Evolutionary conservation across 1,140 invertebrate genomes (phyloP).

Genomic region (Listronotus bonariensis): DNA sequence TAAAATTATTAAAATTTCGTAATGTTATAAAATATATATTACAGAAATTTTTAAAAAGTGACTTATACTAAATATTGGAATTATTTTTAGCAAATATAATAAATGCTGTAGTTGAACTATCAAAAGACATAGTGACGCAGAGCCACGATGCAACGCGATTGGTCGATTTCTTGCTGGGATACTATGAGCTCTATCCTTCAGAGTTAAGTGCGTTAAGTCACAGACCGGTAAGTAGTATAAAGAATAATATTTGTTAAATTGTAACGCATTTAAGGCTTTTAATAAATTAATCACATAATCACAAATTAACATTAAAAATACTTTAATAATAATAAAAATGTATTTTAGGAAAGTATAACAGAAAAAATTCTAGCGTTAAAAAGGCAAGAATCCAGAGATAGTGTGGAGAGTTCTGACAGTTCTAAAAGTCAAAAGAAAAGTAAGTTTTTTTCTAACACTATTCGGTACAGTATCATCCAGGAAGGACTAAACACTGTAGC

Average conservation of each 20-base stretch:
- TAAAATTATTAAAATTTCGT: no score
- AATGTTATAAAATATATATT: no score
- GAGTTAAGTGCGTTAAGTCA: constrained; percentile 29
- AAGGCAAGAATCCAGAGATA: constrained; percentile 37
- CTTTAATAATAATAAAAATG: not conserved
- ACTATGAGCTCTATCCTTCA: constrained; percentile 38
- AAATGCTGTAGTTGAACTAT: constrained; percentile 7
- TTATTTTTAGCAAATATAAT: not conserved
- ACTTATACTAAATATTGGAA: no score
- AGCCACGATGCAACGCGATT: constrained; percentile 40
- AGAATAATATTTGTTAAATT: no score
- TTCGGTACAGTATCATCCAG: no score
- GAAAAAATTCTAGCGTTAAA: constrained; percentile 15
- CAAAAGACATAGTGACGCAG: constrained; percentile 42
- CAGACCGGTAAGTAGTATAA: constrained; percentile 18
- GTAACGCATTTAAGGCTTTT: not conserved
- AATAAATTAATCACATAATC: not conserved
- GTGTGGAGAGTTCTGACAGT: constrained; percentile 35
- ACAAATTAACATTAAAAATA: not conserved
- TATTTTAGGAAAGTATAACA: constrained; percentile 11
- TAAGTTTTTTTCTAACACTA: constrained; percentile 21
- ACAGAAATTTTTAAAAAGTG: no score
- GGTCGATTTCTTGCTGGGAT: constrained; percentile 41
- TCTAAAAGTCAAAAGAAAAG: constrained; percentile 33
- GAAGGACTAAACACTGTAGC: no score